Evolutionary conservation across 2,888 invertebrate genomes (phyloP), one percentile per base, ranked within the genome.

Genomic region (Spodoptera littoralis): DNA sequence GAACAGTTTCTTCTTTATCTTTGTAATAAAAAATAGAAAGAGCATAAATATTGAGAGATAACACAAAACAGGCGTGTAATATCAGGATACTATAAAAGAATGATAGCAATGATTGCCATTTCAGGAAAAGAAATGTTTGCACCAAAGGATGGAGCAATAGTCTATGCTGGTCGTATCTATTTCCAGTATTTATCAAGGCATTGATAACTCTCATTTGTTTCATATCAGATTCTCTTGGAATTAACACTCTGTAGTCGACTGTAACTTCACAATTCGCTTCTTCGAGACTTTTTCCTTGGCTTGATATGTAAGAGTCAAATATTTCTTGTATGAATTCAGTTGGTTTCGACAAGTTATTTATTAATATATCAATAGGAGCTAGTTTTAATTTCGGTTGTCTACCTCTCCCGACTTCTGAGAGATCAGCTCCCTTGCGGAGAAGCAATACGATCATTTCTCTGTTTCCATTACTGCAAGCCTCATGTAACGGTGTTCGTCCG

Each of bases 91-190:
- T 80, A 65, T 92, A 94, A 71, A 95, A 95, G 67, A 94, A 93
- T 18, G 90, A 87, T 51, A 91, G 79, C 13, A 95, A 81, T 43
- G 90, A 90, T 50, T 88, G 89, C 95, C 95, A 95, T 83, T 95
- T 95, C 1, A 95, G 78, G 71, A 88, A 90, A 0, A 95, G 82
- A 73, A 95, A 95, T 63, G 94, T 95, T 81, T 95, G 95, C 2
- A 95, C 83, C 27, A 95, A 76, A 0, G 95, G 95, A 81, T 95
- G 95, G 0, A 94, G 86, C 0, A 95, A 85, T 3, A 95, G 76
- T 27, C 85, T 86, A 13, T 88, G 89, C 60, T 95, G 91, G 3
- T 89, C 86, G 65, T 76, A 62, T 64, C 91, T 86, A 50, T 92
- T 92, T 1, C 92, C 92, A 36, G 92, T 91, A 62, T 93, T 88